phyloP scores from a whole-genome alignment of 2,797 vertebrate species.

The Otolemur crassicaudatus region DNA sequence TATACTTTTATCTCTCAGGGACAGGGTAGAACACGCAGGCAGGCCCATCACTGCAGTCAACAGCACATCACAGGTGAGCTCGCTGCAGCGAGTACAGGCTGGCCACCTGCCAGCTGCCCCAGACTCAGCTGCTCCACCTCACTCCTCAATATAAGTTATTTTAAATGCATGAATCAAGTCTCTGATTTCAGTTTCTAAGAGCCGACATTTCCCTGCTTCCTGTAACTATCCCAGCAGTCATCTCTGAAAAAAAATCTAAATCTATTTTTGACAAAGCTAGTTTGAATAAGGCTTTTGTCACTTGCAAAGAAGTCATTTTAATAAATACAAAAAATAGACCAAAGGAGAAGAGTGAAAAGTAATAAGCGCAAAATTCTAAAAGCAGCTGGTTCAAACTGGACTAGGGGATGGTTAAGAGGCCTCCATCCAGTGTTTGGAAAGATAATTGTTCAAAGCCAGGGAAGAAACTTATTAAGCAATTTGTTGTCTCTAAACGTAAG shows the following conservation, averaged over 20 bases:
- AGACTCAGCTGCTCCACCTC: neutral
- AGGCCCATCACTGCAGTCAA: too few relatives aligned
- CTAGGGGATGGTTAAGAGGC: neutral
- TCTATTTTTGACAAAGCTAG: neutral
- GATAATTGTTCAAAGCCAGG: neutral
- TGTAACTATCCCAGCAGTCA: neutral
- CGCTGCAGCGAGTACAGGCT: too few relatives aligned
- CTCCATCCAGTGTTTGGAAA: neutral
- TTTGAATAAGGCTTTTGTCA: neutral
- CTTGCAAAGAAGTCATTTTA: neutral
- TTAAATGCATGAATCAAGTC: neutral
- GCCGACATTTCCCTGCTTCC: neutral
- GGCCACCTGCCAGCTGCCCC: neutral
- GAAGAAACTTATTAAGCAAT: neutral
- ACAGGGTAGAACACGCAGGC: too few relatives aligned
- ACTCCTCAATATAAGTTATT: neutral
- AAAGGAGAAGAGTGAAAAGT: neutral
- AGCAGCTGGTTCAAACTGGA: neutral
- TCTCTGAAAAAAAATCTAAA: neutral
- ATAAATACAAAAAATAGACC: neutral
- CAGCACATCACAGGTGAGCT: too few relatives aligned
- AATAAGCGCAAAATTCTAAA: neutral
- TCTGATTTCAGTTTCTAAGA: neutral
- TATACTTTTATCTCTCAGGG: too few relatives aligned
- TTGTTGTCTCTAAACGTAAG: neutral